A percentile compares a stretch with the other conserved stretches of the same genome.
Conservation (phyloP, 2,113 vertebrate species). For the Physeter macrocephalus region DNA sequence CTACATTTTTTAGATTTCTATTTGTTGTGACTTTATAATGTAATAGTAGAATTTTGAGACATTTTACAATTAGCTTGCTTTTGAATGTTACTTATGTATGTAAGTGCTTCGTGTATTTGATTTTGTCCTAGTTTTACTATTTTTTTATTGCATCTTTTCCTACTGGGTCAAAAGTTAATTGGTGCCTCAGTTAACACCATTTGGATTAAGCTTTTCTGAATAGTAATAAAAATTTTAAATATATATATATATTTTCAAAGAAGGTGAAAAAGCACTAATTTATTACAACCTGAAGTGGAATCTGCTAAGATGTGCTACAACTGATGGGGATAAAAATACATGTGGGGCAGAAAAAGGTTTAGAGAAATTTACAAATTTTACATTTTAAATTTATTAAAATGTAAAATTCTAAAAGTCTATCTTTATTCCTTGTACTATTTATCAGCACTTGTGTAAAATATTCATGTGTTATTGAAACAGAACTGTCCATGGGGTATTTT, state of each 20-base stretch:
- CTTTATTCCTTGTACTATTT: neutral
- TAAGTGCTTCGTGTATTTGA: no score
- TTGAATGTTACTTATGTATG: no score
- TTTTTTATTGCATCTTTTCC: no score
- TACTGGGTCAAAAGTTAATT: no score
- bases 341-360: neutral
- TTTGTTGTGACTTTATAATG: no score
- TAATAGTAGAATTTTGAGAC: no score
- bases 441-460: neutral
- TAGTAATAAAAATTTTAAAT: no score
- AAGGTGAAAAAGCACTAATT: neutral
- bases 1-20: no score
- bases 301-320: neutral
- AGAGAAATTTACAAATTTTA: neutral
- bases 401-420: neutral
- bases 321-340: neutral
- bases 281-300: neutral
- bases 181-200: no score
- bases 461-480: neutral
- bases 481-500: neutral
- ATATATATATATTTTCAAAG: neutral
- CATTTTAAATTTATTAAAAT: neutral
- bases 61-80: no score
- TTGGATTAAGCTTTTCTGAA: no score
- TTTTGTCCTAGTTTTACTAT: no score